phyloP scores from a whole-genome alignment of 2,797 vertebrate genomes.

The Urocyon cinereoargenteus region DNA sequence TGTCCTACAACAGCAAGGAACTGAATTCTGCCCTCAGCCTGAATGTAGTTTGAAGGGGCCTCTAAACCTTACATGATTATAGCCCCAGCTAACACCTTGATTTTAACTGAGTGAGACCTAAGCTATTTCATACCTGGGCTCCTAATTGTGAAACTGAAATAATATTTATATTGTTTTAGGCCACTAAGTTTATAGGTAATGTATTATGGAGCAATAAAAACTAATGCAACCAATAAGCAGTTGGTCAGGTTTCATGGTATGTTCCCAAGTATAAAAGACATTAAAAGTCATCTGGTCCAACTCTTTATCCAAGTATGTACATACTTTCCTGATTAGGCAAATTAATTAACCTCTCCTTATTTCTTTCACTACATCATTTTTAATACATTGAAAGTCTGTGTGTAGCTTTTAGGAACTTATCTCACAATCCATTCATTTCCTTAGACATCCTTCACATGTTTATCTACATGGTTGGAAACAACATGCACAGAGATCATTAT shows the following conservation, averaged over 20 bases:
- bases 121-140: not conserved
- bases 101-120: not conserved
- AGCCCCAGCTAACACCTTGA: not conserved
- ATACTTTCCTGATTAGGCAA: constrained; percentile 9
- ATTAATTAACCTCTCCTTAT: not conserved
- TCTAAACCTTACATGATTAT: not conserved
- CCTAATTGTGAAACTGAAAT: constrained; percentile 32
- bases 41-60: not conserved
- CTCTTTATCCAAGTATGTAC: not conserved
- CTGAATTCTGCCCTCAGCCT: constrained; percentile 14
- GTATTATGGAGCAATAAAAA: not conserved
- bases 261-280: not conserved
- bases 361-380: not conserved
- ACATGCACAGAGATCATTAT: not conserved
- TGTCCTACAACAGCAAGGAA: not conserved
- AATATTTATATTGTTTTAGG: not conserved
- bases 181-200: not conserved
- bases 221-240: not conserved
- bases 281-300: not conserved
- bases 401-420: not conserved
- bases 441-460: not conserved
- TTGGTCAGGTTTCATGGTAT: not conserved
- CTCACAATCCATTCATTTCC: not conserved
- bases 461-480: not conserved
- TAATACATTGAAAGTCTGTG: not conserved